phyloP scores from a whole-genome alignment of 1,140 invertebrate species.

The Venturia canescens region DNA sequence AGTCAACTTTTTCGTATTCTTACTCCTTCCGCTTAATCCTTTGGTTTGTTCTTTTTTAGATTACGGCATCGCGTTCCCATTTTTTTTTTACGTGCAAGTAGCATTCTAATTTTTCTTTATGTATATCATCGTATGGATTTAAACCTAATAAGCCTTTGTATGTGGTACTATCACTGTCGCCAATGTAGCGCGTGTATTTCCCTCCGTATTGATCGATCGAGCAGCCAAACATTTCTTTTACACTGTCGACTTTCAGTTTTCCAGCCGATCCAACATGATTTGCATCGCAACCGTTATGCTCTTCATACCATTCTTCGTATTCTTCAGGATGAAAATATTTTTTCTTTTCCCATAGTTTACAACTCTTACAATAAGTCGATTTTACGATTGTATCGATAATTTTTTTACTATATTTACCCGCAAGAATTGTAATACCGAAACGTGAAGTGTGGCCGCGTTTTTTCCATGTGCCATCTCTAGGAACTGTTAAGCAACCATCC shows the following conservation, averaged over 20 bases:
- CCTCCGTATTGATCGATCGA: no score
- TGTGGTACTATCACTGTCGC: no score
- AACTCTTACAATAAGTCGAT: conserved; percentile 49
- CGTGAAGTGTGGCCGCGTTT: conserved; percentile 43
- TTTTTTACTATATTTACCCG: conserved; percentile 34
- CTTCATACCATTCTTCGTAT: conserved; percentile 45
- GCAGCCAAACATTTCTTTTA: no score
- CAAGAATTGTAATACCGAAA: conserved; percentile 39
- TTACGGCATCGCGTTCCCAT: no score
- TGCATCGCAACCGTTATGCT: conserved; percentile 46
- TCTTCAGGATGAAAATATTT: conserved; percentile 40
- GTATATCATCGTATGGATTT: no score
- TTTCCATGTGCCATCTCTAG: conserved; percentile 44
- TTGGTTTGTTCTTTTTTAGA: no score
- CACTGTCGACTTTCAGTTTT: neutral
- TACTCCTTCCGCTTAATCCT: no score
- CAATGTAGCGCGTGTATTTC: no score
- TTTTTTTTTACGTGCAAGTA: no score
- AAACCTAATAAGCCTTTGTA: no score
- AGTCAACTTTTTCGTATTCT: no score
- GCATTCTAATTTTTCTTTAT: no score
- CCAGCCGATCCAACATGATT: conserved; percentile 29
- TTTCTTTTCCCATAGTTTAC: conserved; percentile 38
- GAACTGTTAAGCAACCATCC: conserved; percentile 37
- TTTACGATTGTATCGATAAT: conserved; percentile 24